Evolutionary conservation across 2,797 vertebrate genomes (phyloP), one percentile per base, ranked within the genome.

Genomic region (Paguma larvata): DNA sequence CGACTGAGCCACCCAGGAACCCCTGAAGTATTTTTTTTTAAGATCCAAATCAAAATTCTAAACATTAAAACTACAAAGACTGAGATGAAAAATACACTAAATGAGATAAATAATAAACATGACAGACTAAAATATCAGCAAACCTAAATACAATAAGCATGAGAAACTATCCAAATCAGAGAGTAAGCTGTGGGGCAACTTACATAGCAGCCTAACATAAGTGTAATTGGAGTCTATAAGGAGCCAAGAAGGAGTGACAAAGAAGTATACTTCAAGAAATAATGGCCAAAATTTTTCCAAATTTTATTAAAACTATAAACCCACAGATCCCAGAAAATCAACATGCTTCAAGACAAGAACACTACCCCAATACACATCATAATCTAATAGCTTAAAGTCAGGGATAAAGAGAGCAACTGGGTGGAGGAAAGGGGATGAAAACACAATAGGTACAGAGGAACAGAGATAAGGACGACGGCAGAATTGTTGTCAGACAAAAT

Each of bases 31-130:
- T 38, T 38, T 38, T 38, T 38, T 46, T 25, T 14, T 23, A 46
- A 90, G 27, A 77, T 25, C 32, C 72, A 85, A 82, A 48, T 67
- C 72, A 90, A 73, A 89, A 85, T 96, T 65, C 92, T 79, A 89
- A 67, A 89, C 53, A 79, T 32, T n/a, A 80, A 90, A 85, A 84
- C 8, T 77, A 11, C 13, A 67, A 38, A 12, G 12, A 53, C 93
- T 4, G 34, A 65, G 13, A 70, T 65, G 62, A 85, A 89, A 89
- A 89, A 48, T 21, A 89, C 10, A 65, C 8, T 63, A 48, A 91
- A 73, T 79, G n/a, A 85, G 30, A 97, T 86, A 23, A 82, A 59
- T 38, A 34, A 56, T 79, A 41, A 79, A 56, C 67, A 63, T 10
- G 8, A 18, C 63, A 91, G 27, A 63, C 30, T 32, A 78, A 87